Evolutionary conservation across 2,113 vertebrate genomes (phyloP).

Genomic region (Chaetodon auriga): DNA sequence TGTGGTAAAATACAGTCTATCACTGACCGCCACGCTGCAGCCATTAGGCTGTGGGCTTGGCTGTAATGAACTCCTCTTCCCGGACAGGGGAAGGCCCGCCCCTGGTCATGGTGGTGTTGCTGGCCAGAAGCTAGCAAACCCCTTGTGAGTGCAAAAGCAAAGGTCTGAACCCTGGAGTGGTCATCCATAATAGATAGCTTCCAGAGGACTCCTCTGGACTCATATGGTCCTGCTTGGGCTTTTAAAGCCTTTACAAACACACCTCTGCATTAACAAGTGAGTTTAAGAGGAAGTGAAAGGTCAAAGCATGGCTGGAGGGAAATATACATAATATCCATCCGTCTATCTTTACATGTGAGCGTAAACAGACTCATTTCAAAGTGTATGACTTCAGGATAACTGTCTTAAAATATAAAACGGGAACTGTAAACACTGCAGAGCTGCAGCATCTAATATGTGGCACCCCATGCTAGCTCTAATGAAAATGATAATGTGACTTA

Average conservation of each 20-base stretch:
- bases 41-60: conserved; percentile 62
- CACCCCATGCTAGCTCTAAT: background rate
- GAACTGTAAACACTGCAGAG: background rate
- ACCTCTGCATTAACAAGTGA: conserved; percentile 66
- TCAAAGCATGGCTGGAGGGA: conserved; percentile 12
- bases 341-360: conserved; percentile 8
- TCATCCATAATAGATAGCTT: conserved; percentile 80
- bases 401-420: background rate
- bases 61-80: conserved; percentile 66
- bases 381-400: background rate
- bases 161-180: conserved; percentile 70
- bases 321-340: conserved; percentile 19
- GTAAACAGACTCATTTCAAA: conserved; percentile 3
- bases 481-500: background rate
- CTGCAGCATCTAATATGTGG: background rate
- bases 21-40: conserved; percentile 34
- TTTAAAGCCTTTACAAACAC: conserved; percentile 77
- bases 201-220: conserved; percentile 55
- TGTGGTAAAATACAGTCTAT: conserved; percentile 55
- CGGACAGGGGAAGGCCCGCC: conserved; percentile 46
- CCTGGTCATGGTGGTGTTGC: conserved; percentile 51
- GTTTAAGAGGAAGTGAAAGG: conserved; percentile 51
- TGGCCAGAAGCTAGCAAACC: conserved; percentile 49
- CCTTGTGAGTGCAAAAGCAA: conserved; percentile 28
- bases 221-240: conserved; percentile 57